A percentile compares a stretch with the other conserved stretches of the same genome.
Conservation (phyloP, 2,797 vertebrate genomes). For the Mormyrops attenuatus region DNA sequence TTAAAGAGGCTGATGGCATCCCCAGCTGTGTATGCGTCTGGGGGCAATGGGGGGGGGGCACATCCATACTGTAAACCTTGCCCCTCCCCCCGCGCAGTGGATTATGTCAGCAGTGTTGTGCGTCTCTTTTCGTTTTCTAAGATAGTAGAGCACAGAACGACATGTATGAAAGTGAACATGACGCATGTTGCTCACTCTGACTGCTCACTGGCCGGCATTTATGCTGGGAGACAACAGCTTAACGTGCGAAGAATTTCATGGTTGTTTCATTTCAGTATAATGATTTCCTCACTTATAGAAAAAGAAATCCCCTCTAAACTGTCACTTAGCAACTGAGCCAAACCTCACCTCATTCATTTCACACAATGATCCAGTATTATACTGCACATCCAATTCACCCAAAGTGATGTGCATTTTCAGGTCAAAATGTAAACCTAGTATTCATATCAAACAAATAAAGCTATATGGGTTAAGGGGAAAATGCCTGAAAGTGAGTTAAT, state of each 20-base stretch:
- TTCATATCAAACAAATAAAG: background rate
- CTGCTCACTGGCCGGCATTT: background rate
- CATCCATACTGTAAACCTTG: background rate
- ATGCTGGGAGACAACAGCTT: background rate
- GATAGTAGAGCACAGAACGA: background rate
- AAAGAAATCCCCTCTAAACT: background rate
- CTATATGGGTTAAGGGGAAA: background rate
- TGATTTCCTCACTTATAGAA: background rate
- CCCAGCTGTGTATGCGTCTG: background rate
- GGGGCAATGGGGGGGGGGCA: background rate
- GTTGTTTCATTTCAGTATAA: background rate
- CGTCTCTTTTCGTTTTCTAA: background rate
- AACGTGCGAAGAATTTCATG: background rate
- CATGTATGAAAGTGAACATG: background rate
- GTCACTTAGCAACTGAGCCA: background rate
- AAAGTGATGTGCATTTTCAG: background rate
- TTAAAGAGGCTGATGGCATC: constrained; percentile 41
- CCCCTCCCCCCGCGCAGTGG: background rate
- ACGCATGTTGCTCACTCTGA: background rate
- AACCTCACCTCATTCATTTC: background rate
- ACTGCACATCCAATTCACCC: background rate
- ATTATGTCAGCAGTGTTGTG: background rate
- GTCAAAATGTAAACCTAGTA: background rate
- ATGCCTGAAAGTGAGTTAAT: background rate
- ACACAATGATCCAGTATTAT: background rate